Evolutionary conservation across 2,113 vertebrate species (phyloP), one percentile per base, ranked within the genome.

Genomic region (Hippocampus mohnikei): DNA sequence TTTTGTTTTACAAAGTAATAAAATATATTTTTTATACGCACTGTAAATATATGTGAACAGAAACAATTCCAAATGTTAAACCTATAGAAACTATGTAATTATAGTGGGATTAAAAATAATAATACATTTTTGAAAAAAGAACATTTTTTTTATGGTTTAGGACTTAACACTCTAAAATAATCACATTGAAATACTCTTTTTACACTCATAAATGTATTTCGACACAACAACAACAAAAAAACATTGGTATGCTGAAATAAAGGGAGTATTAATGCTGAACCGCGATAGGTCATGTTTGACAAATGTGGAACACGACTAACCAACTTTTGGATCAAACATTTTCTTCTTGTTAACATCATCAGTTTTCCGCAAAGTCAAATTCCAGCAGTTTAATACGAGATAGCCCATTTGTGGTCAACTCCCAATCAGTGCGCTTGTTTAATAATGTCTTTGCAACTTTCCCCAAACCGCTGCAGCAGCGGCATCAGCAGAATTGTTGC

Each of bases 1-100:
- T 40, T 59, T 59, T 61, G 53, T 80, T 68, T 88, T 70, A 81
- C 83, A 85, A 85, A 82, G 83, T 76, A 48, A 83, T 88, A 13
- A 46, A 9, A 2, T 4, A 46, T 23, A 65, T 40, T 13, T 44
- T 33, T 33, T 33, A 33, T 33, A 33, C 29, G 0, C 29, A 33
- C 29, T 33, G 29, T 33, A 33, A 33, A 37, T 37, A 37, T 37
- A 37, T 37, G 6, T 37, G 33, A 37, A 37, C 5, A 1, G 33
- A 6, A 37, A 37, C 33, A 37, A 37, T 44, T 44, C 42, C 42
- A 12, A 44, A 3, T 12, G 15, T 42, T 42, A 42, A 42, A 42
- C 11, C 8, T 42, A 42, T 44, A 13, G 42, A 13, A 44, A 44
- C 10, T 44, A 44, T 44, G 42, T 44, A 12, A 13, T 13, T 44